These are phyloP conservation scores for Aphelenchoides besseyi DNA, from an alignment of 1,140 invertebrate species.

Conservation along the genomic window DNA sequence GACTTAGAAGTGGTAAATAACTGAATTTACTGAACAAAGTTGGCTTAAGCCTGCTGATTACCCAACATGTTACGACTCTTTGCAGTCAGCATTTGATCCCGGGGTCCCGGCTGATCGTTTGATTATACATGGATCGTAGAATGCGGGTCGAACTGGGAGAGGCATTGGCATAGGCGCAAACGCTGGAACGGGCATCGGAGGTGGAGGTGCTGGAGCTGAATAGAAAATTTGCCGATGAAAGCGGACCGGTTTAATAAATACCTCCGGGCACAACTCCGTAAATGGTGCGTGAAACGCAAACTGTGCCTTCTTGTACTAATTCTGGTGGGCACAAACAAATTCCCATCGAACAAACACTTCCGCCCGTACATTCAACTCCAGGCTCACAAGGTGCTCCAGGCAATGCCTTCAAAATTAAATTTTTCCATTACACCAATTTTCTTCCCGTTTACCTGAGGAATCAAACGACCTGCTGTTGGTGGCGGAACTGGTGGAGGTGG, in stretches of 20 bases:
- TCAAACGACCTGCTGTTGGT: slow-evolving; percentile 52
- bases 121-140: slow-evolving; percentile 13
- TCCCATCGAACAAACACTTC: slow-evolving; percentile 54
- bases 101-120: slow-evolving; percentile 18
- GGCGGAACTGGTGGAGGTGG: slow-evolving; percentile 34
- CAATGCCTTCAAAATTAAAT: background rate
- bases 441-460: slow-evolving; percentile 39
- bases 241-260: background rate
- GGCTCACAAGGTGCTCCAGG: slow-evolving; percentile 55
- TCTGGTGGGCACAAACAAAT: slow-evolving; percentile 56
- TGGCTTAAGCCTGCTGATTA: background rate
- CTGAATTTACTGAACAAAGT: slow-evolving; percentile 4
- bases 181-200: background rate
- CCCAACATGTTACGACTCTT: slow-evolving; percentile 11
- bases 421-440: background rate
- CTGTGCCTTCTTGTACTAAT: slow-evolving; percentile 55
- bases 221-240: slow-evolving; percentile 17
- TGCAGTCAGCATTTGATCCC: background rate
- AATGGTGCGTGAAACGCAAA: slow-evolving; percentile 53
- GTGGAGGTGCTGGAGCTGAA: background rate
- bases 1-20: background rate
- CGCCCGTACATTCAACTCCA: slow-evolving; percentile 56
- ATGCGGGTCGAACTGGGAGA: slow-evolving; percentile 1
- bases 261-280: slow-evolving; percentile 45
- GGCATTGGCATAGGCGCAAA: background rate